These are phyloP conservation scores for Gymnothorax reevesii DNA, from an alignment of 2,797 vertebrate genomes.

Conservation along the genomic window DNA sequence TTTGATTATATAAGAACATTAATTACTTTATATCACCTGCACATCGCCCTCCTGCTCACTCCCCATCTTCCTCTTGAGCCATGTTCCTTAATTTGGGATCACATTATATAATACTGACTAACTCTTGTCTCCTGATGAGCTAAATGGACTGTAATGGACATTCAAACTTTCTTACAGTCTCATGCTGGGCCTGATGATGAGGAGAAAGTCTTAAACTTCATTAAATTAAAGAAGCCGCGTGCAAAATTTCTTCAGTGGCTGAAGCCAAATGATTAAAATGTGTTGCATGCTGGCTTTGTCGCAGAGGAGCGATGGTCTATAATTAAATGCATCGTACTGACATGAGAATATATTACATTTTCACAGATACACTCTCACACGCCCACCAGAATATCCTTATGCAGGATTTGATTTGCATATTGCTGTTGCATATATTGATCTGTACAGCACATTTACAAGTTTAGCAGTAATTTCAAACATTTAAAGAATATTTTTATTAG, in stretches of 20 bases:
- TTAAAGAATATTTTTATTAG: background rate
- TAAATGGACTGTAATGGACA: slow-evolving; percentile 1
- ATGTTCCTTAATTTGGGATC: background rate
- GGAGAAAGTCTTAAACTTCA: background rate
- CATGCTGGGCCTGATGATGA: background rate
- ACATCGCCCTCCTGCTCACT: too few species aligned
- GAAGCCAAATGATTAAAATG: background rate
- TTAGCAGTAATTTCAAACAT: background rate
- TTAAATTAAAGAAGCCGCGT: background rate
- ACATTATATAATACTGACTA: background rate
- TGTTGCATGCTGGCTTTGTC: background rate
- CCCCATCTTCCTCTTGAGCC: background rate
- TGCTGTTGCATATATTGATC: background rate
- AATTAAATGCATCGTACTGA: background rate
- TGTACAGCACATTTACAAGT: background rate
- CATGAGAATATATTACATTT: background rate
- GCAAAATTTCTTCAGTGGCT: background rate
- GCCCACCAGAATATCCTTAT: background rate
- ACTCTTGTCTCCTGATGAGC: background rate
- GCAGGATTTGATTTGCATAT: background rate
- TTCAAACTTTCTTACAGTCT: background rate
- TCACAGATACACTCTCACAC: background rate
- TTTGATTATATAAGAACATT: too few species aligned
- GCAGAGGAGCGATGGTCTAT: background rate
- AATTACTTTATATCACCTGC: background rate